Base-by-base conservation (phyloP, 2,888 invertebrate species). In the Gnatocerus cornutus region DNA sequence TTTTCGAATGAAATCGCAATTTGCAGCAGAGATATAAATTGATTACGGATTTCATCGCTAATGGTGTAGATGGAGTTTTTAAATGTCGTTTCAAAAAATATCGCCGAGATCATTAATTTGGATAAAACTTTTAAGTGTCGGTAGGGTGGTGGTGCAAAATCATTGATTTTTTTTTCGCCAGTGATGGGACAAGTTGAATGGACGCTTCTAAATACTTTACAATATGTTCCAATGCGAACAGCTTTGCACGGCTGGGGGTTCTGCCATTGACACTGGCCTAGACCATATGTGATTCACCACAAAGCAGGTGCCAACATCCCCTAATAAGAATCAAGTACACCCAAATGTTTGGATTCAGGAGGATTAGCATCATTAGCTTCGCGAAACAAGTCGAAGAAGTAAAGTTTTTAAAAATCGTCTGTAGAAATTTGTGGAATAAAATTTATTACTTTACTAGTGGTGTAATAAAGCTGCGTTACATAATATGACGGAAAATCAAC, bases 1-100 rank as follows among this genome's bases (percentile, higher is more conserved):
- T 74, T 75, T 75, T 73, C 12, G 75, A 80, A 81, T 81, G 79
- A 80, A 80, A 81, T 76, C 73, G 79, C 78, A 78, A 81, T 82
- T 82, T 76, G 66, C 41, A 45, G 37, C 30, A 10, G 12, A 53
- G 45, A 50, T 62, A 71, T 71, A 67, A 62, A 67, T 71, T 71
- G 71, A 67, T 71, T 67, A 62, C 37, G 52, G 48, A 55, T 59
- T 41, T 43, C 59, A 33, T 48, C 62, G 63, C 63, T 71, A 71
- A 71, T 71, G 70, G 66, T 65, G 45, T 14, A 61, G 71, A 75
- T 74, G 74, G 76, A 50, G 63, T 61, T 77, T 78, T 77, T 76
- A 75, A 78, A 76, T 74, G 76, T 76, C 74, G 71, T 63, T 77
- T 71, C 73, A 67, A 68, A 63, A 71, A 71, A 68, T 66, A 48